Base-by-base conservation (phyloP, 2,797 vertebrate genomes). In the Melanotaenia boesemani region DNA sequence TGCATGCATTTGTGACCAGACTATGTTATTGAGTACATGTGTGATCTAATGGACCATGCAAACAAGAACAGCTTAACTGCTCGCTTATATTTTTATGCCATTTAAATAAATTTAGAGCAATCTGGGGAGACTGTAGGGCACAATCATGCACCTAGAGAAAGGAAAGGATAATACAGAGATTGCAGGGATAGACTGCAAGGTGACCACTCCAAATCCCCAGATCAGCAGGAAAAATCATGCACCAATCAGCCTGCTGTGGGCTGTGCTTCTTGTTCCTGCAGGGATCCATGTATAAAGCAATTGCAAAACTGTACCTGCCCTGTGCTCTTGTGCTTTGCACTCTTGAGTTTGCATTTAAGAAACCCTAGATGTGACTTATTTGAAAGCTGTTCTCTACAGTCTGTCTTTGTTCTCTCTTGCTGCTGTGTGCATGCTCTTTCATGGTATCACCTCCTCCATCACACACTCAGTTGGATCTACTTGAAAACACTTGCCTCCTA, bases 401-500 rank as follows among this genome's bases (percentile, higher is more conserved):
- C 48, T 86, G 46, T 63, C 52, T 71, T 76, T 76, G 67, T 69
- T 54, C 58, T 77, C 62, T 60, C 16, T 11, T 2, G 24, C 58
- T 79, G 48, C 62, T 70, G 79, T 22, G 6, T 72, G 75, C 44
- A n/a, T 70, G 72, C 64, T 70, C 73, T 80, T 83, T 84, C 39
- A 65, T 13, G 2, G 32, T 58, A 48, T 71, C 57, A 39, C 68
- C 67, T 76, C 54, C 70, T 70, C 54, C 44, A 67, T 74, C 77
- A 63, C 70, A 68, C 58, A 67, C 75, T 63, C 41, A 37, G 62
- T 79, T 75, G 65, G 69, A 85, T 79, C 39, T 57, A 30, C 77
- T 63, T 81, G 63, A 78, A 86, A 86, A 86, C 66, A 64, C 59
- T 73, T 76, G 30, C 55, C 58, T 67, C 77, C 64, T 67, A 76